Evolutionary conservation across 1,140 invertebrate species (phyloP).

Genomic region (Alviniconcha marisindica): DNA sequence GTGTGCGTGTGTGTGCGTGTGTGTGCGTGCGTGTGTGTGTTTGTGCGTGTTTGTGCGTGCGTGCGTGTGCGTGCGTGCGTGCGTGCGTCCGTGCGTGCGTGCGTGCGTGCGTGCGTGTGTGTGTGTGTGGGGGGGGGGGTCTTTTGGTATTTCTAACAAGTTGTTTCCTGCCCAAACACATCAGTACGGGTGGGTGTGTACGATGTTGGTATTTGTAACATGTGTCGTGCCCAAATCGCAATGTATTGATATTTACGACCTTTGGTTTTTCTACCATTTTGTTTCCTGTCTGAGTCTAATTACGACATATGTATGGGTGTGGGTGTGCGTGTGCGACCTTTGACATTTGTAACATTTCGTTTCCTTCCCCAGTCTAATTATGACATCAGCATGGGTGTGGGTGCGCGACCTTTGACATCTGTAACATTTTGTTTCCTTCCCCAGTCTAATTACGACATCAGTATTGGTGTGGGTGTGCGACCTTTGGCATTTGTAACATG

Average conservation of each 20-base stretch:
- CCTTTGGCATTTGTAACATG: not conserved
- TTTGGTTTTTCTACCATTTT: too few species aligned
- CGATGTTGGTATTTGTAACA: not conserved
- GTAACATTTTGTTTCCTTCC: too few species aligned
- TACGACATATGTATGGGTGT: too few species aligned
- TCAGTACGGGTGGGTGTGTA: too few species aligned
- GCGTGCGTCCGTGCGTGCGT: not conserved
- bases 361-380: too few species aligned
- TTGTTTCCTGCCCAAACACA: not conserved
- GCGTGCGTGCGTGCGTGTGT: slow-evolving; percentile 24
- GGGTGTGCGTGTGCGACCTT: too few species aligned
- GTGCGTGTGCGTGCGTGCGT: not conserved
- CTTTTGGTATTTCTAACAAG: slow-evolving; percentile 14
- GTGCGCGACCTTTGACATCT: not conserved
- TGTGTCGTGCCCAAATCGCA: too few species aligned
- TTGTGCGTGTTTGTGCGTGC: slow-evolving; percentile 11
- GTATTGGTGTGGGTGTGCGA: not conserved
- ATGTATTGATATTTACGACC: too few species aligned
- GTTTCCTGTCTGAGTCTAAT: too few species aligned
- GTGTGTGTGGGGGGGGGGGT: slow-evolving; percentile 32
- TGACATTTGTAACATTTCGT: too few species aligned
- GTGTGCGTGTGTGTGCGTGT: not conserved
- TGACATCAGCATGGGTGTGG: too few species aligned
- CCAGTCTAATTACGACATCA: too few species aligned
- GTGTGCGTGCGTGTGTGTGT: not conserved